Base-by-base conservation (phyloP, 2,888 invertebrate species). In the Agonopterix arenella region DNA sequence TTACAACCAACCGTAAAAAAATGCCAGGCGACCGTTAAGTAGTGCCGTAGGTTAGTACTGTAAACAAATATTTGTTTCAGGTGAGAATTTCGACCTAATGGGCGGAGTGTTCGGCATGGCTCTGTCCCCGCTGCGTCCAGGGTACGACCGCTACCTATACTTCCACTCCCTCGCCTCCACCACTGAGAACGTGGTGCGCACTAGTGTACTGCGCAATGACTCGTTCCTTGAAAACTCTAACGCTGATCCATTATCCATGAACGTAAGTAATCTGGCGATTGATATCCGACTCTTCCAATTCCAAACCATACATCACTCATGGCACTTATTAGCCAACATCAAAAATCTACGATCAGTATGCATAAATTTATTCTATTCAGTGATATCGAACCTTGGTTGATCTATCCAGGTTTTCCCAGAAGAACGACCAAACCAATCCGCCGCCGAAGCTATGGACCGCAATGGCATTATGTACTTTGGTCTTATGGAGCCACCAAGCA, bases 401-500 rank as follows among this genome's bases (percentile, higher is more conserved):
- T 40, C 13, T 38, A 38, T 64, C 49, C 79, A 90, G 90, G 62
- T 90, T 47, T 89, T 92, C 54, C 80, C 90, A 41, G 74, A 79
- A 57, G 84, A 90, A 49, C 90, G 95, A 42, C 69, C 89, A 0
- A 91, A 92, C 0, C 96, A 96, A 70, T 90, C 93, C 11, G 94
- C 93, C 3, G 92, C 93, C 0, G 89, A 95, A 70, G 94, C 92
- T 0, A 93, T 95, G 66, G 94, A 95, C 62, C 86, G 85, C 37
- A 84, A 92, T 46, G 95, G 95, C 0, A 89, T 94, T 51, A 77
- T 95, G 56, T 95, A 91, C 69, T 95, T 93, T 67, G 95, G 94
- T 0, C 69, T 93, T 3, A 88, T 93, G 80, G 88, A 91, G 1
- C 93, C 94, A 0, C 90, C 93, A 4, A 90, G 93, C 28, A 85